Conservation (phyloP, 2,113 vertebrate genomes). For the Phycodurus eques region DNA sequence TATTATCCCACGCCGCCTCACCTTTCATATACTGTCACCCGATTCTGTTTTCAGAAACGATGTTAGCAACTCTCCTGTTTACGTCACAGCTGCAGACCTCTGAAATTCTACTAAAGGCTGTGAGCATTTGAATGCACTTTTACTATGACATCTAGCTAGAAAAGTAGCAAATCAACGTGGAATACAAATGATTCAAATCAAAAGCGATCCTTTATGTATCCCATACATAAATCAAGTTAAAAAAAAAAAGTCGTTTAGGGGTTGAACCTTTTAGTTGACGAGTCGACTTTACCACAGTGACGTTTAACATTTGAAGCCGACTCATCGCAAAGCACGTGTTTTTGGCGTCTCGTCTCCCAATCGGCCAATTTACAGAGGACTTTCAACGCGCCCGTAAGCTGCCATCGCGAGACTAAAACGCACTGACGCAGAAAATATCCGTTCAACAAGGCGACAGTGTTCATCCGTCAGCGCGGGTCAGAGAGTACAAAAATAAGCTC, state of each 20-base stretch:
- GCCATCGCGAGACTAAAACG: not conserved
- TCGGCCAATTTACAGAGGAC: no score
- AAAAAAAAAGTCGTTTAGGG: no score
- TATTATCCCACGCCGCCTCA: conserved; percentile 9
- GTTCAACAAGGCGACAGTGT: not conserved
- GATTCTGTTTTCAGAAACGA: not conserved
- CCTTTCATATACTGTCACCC: not conserved
- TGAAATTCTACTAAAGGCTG: not conserved
- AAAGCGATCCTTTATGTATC: no score
- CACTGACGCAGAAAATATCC: not conserved
- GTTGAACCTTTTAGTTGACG: no score
- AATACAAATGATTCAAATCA: no score
- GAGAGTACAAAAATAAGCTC: not conserved
- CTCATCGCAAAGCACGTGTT: no score
- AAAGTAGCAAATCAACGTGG: not conserved
- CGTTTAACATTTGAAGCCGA: no score
- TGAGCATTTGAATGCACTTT: not conserved
- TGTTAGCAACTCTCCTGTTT: not conserved
- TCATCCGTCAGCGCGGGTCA: not conserved
- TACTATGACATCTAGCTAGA: not conserved
- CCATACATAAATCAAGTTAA: no score
- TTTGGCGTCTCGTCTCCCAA: no score
- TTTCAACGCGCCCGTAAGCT: not conserved
- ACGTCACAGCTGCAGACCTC: not conserved
- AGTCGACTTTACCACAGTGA: no score